phyloP scores from a whole-genome alignment of 1,140 invertebrate species.

The Megathymus violae region DNA sequence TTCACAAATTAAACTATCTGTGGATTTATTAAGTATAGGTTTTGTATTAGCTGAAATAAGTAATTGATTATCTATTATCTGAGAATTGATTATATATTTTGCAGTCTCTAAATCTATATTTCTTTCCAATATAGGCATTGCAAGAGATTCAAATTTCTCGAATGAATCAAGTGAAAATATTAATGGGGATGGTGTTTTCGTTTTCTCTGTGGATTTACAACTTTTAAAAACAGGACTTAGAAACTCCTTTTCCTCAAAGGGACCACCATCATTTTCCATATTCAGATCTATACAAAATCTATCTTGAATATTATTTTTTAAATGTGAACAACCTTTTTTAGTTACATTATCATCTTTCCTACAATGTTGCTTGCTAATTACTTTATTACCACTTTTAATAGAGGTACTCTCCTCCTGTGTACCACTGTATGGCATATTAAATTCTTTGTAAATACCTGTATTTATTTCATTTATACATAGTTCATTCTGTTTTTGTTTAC shows the following conservation, averaged over 20 bases:
- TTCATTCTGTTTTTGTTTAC: neutral
- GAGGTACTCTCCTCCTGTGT: neutral
- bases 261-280: neutral
- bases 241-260: constrained; percentile 20
- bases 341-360: too few species aligned
- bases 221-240: constrained; percentile 38
- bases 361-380: neutral
- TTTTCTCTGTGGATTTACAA: constrained; percentile 38
- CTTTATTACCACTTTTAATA: neutral
- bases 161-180: constrained; percentile 61
- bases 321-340: neutral
- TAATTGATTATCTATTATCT: constrained; percentile 59
- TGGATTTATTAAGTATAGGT: neutral
- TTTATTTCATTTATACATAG: constrained; percentile 19
- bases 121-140: constrained; percentile 55
- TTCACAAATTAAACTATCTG: neutral
- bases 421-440: constrained; percentile 11
- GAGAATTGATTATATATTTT: constrained; percentile 65
- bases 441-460: constrained; percentile 22
- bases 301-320: neutral
- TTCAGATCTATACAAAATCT: too few species aligned
- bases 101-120: constrained; percentile 46
- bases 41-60: constrained; percentile 33
- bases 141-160: constrained; percentile 70
- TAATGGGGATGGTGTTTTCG: constrained; percentile 46